Base-by-base conservation (phyloP, 2,113 vertebrate species). In the Elgaria multicarinata region DNA sequence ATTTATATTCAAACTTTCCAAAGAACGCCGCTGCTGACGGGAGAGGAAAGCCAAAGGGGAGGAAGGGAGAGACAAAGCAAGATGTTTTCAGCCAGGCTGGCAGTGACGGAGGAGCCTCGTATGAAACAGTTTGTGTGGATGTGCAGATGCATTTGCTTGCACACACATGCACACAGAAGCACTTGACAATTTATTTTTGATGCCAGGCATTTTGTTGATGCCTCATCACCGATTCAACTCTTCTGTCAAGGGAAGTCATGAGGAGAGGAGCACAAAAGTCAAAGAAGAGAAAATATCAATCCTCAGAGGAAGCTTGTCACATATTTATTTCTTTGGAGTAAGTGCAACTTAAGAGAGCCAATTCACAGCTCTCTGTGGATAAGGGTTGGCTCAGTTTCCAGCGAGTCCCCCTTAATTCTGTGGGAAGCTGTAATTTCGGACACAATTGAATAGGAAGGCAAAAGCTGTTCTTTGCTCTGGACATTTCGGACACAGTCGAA, bases 271-370 rank as follows among this genome's bases (percentile, higher is more conserved):
- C 13, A n/a, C 22, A 90, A 53, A 22, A 24, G 67, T 22, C 74
- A 9, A 33, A 0, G 0, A 0, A 0, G 0, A 69, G 24, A 85
- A 62, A 69, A 76, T 46, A 72, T 74, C 1, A 0, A 28, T 33
- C 58, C 12, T 62, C 7, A 1, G 28, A 92, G 26, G 87, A 36
- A 78, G 46, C 12, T 69, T 42, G 2, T 1, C 22, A 87, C 76
- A 26, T 89, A 71, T 85, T 87, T 1, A 46, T 85, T 90, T 92
- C 50, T 78, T 55, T 74, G 46, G 74, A 87, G 20, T 50, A 44
- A 77, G 39, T 31, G 42, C 6, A 10, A 36, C 36, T 74, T 64
- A 22, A 24, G 62, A 44, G 46, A n/a, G 46, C 44, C 8, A 44
- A 22, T 33, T 53, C 42, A 12, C 31, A 8, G 46, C 39, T 50